A percentile compares a stretch with the other conserved stretches of the same genome.
These are phyloP conservation scores for Agrotis clavis DNA, from an alignment of 2,888 invertebrate species.

Conservation along the genomic window DNA sequence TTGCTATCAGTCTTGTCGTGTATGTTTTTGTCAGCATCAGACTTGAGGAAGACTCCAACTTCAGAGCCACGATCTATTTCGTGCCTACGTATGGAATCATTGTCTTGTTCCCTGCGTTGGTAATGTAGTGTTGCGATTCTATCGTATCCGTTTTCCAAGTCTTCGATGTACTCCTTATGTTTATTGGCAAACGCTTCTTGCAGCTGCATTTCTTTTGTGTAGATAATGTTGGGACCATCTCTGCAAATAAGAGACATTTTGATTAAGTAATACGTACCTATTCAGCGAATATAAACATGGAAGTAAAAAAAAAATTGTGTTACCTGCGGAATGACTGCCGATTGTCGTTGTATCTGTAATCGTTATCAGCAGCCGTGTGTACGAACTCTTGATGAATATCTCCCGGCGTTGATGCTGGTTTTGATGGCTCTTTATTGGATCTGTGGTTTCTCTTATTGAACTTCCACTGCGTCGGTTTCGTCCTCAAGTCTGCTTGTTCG, in stretches of 20 bases:
- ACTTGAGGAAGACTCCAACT: conserved; percentile 86
- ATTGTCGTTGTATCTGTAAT: conserved; percentile 86
- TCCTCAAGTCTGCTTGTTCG: conserved; percentile 93
- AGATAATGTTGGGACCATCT: conserved; percentile 90
- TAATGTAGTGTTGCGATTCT: conserved; percentile 89
- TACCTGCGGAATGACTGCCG: conserved; percentile 87
- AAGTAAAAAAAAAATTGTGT: neutral
- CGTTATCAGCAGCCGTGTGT: conserved; percentile 86
- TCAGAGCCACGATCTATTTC: conserved; percentile 95
- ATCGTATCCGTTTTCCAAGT: conserved; percentile 91
- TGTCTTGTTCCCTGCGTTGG: conserved; percentile 91
- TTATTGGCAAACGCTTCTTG: conserved; percentile 87
- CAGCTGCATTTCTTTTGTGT: conserved; percentile 90
- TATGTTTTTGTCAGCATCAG: conserved; percentile 78
- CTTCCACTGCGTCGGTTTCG: conserved; percentile 94
- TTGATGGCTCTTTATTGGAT: conserved; percentile 88
- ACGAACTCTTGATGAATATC: conserved; percentile 88
- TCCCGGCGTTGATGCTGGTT: conserved; percentile 86
- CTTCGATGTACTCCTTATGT: conserved; percentile 91
- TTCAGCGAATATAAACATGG: neutral
- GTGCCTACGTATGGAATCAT: conserved; percentile 94
- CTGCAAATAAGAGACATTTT: conserved; percentile 70
- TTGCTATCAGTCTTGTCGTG: conserved; percentile 80
- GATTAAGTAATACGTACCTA: neutral
- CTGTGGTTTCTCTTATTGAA: conserved; percentile 93